Evolutionary conservation across 1,140 invertebrate species (phyloP).

Genomic region (Conopomorpha cramerella): DNA sequence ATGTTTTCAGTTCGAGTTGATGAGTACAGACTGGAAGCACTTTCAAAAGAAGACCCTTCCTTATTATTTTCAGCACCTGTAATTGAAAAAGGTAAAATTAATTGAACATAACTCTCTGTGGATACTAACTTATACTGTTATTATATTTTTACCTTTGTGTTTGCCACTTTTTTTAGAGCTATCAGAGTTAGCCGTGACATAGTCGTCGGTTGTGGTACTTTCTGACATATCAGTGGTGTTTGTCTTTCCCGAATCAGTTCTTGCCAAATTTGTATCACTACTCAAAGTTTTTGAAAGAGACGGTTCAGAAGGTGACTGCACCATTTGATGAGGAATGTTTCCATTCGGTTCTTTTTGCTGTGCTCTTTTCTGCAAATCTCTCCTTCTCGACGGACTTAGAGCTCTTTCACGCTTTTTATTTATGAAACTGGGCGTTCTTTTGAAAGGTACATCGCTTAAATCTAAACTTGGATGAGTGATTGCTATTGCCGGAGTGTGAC

Average conservation of each 20-base stretch:
- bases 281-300: slow-evolving; percentile 29
- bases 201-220: slow-evolving; percentile 85
- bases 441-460: slow-evolving; percentile 45
- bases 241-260: slow-evolving; percentile 74
- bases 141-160: slow-evolving; percentile 34
- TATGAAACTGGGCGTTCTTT: slow-evolving; percentile 50
- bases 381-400: slow-evolving; percentile 52
- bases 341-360: slow-evolving; percentile 50
- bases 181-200: slow-evolving; percentile 84
- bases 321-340: slow-evolving; percentile 33
- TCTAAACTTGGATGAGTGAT: slow-evolving; percentile 54
- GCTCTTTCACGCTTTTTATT: slow-evolving; percentile 57
- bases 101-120: neutral
- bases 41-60: slow-evolving; percentile 80
- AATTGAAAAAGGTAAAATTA: slow-evolving; percentile 9
- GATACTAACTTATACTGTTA: neutral
- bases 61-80: slow-evolving; percentile 54
- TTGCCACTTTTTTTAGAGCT: slow-evolving; percentile 64
- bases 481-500: slow-evolving; percentile 53
- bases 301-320: slow-evolving; percentile 36
- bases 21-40: slow-evolving; percentile 78
- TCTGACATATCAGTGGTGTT: slow-evolving; percentile 79
- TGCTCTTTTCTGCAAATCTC: slow-evolving; percentile 48
- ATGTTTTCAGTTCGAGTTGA: slow-evolving; percentile 71
- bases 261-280: slow-evolving; percentile 51